phyloP scores from a whole-genome alignment of 1,140 invertebrate genomes.

The Drosophila azteca region DNA sequence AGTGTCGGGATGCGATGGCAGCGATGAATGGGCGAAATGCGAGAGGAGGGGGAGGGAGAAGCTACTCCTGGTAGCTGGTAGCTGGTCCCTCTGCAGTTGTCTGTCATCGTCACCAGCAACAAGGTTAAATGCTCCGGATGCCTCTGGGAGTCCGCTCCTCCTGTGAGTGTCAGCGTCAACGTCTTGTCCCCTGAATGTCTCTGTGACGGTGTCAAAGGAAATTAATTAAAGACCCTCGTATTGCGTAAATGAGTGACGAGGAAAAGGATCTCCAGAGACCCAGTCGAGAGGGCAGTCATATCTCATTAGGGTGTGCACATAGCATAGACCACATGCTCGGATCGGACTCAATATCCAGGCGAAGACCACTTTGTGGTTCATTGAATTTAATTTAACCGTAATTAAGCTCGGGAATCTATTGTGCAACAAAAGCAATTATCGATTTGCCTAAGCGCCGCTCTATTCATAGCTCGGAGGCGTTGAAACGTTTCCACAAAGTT shows the following conservation, averaged over 20 bases:
- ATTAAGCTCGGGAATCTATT: slow-evolving; percentile 49
- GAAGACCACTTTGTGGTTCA: slow-evolving; percentile 32
- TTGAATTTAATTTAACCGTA: slow-evolving; percentile 49
- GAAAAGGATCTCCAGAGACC: neutral
- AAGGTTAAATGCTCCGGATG: slow-evolving; percentile 41
- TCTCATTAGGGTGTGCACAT: slow-evolving; percentile 2
- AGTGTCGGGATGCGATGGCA: neutral
- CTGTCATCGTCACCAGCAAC: slow-evolving; percentile 46
- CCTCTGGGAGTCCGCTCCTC: slow-evolving; percentile 14
- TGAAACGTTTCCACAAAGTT: slow-evolving; percentile 28
- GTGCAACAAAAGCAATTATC: slow-evolving; percentile 59
- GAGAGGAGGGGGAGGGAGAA: no score
- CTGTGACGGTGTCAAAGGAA: slow-evolving; percentile 39
- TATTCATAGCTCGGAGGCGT: slow-evolving; percentile 43
- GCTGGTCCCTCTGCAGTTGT: slow-evolving; percentile 5
- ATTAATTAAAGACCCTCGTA: slow-evolving; percentile 52
- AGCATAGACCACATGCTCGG: neutral
- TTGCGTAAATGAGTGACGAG: slow-evolving; percentile 19
- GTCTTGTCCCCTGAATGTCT: slow-evolving; percentile 17
- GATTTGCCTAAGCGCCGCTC: slow-evolving; percentile 40
- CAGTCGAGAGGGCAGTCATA: neutral
- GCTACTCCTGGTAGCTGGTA: no score
- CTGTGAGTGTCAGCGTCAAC: slow-evolving; percentile 37
- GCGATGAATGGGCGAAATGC: neutral
- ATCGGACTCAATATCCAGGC: slow-evolving; percentile 9